These are phyloP conservation scores for Phenganax subtilis DNA, from an alignment of 92 coral and sea anemone species.

Conservation along the genomic window DNA sequence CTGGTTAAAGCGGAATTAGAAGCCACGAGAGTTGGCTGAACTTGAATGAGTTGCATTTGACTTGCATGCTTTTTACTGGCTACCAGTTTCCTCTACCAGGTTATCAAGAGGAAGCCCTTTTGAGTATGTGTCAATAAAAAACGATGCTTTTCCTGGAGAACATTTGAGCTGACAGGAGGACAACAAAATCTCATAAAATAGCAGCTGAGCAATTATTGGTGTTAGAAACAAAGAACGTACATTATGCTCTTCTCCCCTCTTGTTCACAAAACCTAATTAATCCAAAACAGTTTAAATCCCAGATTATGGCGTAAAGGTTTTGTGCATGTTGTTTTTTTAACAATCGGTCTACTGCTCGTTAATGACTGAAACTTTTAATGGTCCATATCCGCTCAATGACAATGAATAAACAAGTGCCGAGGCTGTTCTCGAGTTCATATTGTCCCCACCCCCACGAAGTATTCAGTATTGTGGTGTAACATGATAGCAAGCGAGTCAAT, in stretches of 20 bases:
- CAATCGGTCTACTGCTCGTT: background rate
- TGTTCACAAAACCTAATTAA: too few relatives aligned
- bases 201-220: too few relatives aligned
- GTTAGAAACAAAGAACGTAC: too few relatives aligned
- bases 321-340: background rate
- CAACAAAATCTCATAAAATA: too few relatives aligned
- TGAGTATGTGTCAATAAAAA: too few relatives aligned
- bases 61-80: background rate
- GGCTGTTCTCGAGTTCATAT: conserved; percentile 15
- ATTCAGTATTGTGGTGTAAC: conserved; percentile 25
- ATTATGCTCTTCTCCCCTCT: too few relatives aligned
- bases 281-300: background rate
- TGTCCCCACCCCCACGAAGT: conserved; percentile 25
- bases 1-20: background rate
- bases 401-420: conserved; percentile 8
- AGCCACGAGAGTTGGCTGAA: background rate
- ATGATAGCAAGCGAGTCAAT: conserved; percentile 14
- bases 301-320: background rate
- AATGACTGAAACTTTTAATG: conserved; percentile 9
- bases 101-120: too few relatives aligned
- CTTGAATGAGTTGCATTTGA: background rate
- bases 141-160: too few relatives aligned
- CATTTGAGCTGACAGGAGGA: too few relatives aligned
- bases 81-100: too few relatives aligned
- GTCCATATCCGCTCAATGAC: conserved; percentile 13